phyloP scores from a whole-genome alignment of 2,113 vertebrate species.

The Perca flavescens region DNA sequence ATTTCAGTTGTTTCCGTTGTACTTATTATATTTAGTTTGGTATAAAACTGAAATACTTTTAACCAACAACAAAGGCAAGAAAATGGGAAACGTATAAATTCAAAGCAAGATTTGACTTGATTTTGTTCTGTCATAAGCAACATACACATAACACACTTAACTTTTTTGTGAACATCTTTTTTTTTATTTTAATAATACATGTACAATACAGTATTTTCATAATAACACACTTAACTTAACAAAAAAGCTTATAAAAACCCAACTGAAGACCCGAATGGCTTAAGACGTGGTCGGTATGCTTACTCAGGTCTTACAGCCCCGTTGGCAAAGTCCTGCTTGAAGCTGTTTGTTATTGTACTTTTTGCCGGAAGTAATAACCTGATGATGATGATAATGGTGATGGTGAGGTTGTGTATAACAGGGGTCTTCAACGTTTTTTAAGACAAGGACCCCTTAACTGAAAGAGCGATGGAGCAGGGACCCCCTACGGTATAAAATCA shows the following conservation, averaged over 20 bases:
- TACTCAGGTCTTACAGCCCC: neutral
- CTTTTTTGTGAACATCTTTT: too few relatives aligned
- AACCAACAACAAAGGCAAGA: neutral
- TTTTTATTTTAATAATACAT: too few relatives aligned
- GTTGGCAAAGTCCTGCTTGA: neutral
- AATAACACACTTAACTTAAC: neutral
- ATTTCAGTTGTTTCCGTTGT: too few relatives aligned
- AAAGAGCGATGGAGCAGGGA: too few relatives aligned
- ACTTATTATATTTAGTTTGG: too few relatives aligned
- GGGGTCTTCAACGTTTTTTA: too few relatives aligned
- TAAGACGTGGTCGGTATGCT: neutral
- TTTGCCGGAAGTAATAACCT: neutral
- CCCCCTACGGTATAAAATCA: too few relatives aligned
- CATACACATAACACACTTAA: neutral
- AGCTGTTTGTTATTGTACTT: too few relatives aligned
- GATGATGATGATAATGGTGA: neutral
- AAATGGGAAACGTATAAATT: neutral
- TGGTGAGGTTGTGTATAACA: neutral
- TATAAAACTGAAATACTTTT: neutral
- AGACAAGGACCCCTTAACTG: too few relatives aligned
- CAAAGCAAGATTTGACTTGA: neutral
- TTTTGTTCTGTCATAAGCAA: neutral
- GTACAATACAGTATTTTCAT: too few relatives aligned
- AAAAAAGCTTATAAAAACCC: neutral
- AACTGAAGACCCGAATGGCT: neutral